A percentile compares a stretch with the other conserved stretches of the same genome.
Conservation (phyloP, 2,113 vertebrate genomes). For the Puffinus mauretanicus region DNA sequence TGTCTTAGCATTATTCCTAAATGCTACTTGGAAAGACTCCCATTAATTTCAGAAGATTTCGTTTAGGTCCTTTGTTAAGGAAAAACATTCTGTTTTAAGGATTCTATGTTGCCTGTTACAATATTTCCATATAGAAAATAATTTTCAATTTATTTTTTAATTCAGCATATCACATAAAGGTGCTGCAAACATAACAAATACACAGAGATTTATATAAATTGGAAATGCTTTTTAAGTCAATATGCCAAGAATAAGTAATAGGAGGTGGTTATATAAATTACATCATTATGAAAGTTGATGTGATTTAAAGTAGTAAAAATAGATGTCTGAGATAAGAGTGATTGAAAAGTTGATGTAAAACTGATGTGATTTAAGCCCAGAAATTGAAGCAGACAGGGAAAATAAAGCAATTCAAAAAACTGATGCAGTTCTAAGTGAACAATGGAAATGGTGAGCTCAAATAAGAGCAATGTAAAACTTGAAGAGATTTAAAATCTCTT, state of each 20-base stretch:
- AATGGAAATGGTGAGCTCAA: slow-evolving; percentile 5
- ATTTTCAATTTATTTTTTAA: not conserved
- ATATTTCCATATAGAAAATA: not conserved
- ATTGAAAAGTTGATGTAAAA: slow-evolving; percentile 50
- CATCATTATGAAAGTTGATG: not conserved
- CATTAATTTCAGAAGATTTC: not conserved
- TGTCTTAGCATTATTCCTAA: not conserved
- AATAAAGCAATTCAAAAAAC: slow-evolving; percentile 29
- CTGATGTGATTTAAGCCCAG: slow-evolving; percentile 20
- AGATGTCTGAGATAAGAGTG: not conserved
- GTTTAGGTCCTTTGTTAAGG: not conserved
- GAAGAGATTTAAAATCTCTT: not conserved
- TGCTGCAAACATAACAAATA: not conserved
- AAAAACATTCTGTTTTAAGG: not conserved
- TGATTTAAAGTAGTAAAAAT: slow-evolving; percentile 44
- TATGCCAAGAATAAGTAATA: not conserved
- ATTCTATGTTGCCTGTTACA: not conserved
- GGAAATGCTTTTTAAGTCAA: slow-evolving; percentile 5
- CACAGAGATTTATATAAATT: not conserved
- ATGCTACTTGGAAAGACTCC: not conserved
- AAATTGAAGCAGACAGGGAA: slow-evolving; percentile 19
- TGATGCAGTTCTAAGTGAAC: not conserved
- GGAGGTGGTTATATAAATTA: slow-evolving; percentile 1
- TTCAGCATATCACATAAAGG: not conserved
- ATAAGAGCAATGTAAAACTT: slow-evolving; percentile 14